These are phyloP conservation scores for Trematomus loennbergii DNA, from an alignment of 2,113 vertebrate species.

Conservation along the genomic window DNA sequence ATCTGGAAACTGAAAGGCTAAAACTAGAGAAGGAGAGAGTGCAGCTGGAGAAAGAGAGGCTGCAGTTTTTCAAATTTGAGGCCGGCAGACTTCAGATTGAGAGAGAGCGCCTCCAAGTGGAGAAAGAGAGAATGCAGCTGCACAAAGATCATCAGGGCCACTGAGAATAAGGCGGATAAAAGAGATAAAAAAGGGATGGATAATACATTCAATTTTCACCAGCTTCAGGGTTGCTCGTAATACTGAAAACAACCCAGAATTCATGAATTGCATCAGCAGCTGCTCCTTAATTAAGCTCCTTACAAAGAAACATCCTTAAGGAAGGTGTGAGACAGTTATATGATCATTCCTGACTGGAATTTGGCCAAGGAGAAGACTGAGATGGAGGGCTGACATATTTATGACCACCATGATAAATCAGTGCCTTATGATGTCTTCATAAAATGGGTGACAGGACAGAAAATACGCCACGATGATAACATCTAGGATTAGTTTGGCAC, in stretches of 20 bases:
- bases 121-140: constrained; percentile 93
- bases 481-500: constrained; percentile 3
- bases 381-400: constrained; percentile 16
- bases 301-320: background rate
- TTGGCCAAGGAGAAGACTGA: constrained; percentile 29
- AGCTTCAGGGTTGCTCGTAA: background rate
- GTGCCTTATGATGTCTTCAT: constrained; percentile 53
- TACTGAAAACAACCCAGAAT: constrained; percentile 8
- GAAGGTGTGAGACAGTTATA: background rate
- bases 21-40: constrained; percentile 93
- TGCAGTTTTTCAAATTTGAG: constrained; percentile 95
- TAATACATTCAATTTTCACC: background rate
- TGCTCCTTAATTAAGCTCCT: constrained; percentile 9
- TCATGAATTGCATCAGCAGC: constrained; percentile 1
- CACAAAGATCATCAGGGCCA: constrained; percentile 85
- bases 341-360: constrained; percentile 15
- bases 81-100: constrained; percentile 93
- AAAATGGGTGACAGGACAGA: background rate
- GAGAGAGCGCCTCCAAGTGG: constrained; percentile 93
- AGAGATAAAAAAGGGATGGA: background rate
- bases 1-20: constrained; percentile 91
- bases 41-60: constrained; percentile 92
- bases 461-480: constrained; percentile 13
- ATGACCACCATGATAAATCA: constrained; percentile 37
- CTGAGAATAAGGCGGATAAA: constrained; percentile 17